Base-by-base conservation (phyloP, 2,113 vertebrate species). In the Rhea pennata region DNA sequence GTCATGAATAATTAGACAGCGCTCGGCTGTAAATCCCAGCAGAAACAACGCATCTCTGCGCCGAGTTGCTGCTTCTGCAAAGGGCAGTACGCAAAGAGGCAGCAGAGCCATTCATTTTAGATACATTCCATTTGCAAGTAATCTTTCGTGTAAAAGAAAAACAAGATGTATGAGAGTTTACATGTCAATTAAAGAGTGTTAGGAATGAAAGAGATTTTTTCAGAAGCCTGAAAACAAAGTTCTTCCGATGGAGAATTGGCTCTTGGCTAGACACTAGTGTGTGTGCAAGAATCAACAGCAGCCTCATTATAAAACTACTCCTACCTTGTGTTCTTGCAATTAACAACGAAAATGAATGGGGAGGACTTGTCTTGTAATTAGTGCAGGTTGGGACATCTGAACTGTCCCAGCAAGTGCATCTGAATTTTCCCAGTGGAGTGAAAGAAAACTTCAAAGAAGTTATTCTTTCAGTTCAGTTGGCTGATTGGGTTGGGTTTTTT, bases 1-100 rank as follows among this genome's bases (percentile, higher is more conserved):
- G 39, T 87, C 58, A 70, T 95, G 92, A 98, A 96, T 97, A 97
- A 98, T 97, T 98, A 96, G 97, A 90, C 82, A 96, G 21, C 17
- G 44, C 12, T 79, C 72, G 77, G 82, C 67, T 96, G 75, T 96
- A 97, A 97, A 97, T 97, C 94, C 84, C 80, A 88, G 70, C 53
- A 59, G 90, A 96, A 96, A 95, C 61, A 91, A 80, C 91, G 50
- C 95, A 82, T 95, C 78, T 96, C 88, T 93, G 50, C 69, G 83
- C 84, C 91, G 92, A 79, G 69, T 54, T 91, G 90, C 90, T 98
- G 90, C 91, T 96, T 84, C 96, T 91, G 96, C 77, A 96, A 96
- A 96, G 93, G 88, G 92, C 64, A 93, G 56, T 58, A 36, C 77
- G 92, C 84, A 93, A 27, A 75, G 75, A 97, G 81, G 85, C 94